phyloP scores from a whole-genome alignment of 2,113 vertebrate species.

The Bucco capensis region DNA sequence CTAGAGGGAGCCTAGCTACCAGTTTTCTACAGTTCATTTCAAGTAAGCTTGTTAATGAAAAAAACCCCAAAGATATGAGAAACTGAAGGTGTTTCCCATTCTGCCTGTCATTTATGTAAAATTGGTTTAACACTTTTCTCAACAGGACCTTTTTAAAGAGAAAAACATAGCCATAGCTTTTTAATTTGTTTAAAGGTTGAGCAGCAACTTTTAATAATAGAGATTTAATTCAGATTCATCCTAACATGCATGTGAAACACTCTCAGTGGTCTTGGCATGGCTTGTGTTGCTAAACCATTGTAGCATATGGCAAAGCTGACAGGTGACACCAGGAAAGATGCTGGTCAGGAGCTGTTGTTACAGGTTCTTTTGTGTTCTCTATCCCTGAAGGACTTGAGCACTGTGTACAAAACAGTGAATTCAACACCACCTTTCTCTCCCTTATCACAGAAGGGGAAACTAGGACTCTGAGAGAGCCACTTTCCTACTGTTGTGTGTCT shows the following conservation, averaged over 20 bases:
- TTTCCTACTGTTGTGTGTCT: not conserved
- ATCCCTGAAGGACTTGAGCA: not conserved
- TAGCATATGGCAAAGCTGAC: not conserved
- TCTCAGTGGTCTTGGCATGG: not conserved
- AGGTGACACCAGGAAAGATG: not conserved
- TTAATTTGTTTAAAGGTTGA: not conserved
- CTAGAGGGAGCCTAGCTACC: slow-evolving; percentile 36
- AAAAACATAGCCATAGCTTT: not conserved
- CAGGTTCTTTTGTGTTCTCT: not conserved
- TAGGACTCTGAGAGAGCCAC: not conserved
- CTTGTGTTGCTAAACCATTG: not conserved
- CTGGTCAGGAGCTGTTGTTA: not conserved
- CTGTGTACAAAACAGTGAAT: not conserved
- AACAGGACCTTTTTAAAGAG: not conserved
- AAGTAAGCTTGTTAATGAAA: not conserved
- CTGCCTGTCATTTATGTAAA: not conserved
- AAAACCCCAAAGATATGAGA: not conserved
- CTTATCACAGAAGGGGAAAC: not conserved
- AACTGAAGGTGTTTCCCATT: not conserved
- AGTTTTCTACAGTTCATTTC: not conserved
- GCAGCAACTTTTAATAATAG: not conserved
- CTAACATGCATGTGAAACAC: not conserved
- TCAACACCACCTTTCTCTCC: not conserved
- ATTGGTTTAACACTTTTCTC: not conserved
- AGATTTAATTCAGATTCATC: not conserved